Evolutionary conservation across 30 jellyfish, hydroid and myxozoan genomes (phyloP).

Genomic region (Mastigias papua): DNA sequence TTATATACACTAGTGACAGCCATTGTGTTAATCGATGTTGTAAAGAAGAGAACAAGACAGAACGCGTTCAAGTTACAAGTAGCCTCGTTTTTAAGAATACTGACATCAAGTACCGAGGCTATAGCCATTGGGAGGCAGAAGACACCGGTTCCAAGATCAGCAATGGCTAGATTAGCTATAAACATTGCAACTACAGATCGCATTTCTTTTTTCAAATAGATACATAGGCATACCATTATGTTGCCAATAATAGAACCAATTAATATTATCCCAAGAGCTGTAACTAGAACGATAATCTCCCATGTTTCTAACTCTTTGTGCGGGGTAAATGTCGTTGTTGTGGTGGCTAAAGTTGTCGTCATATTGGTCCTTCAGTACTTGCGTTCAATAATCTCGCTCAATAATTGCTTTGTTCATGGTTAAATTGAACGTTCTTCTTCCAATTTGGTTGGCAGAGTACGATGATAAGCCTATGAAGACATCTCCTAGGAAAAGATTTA

Average conservation of each 20-base stretch:
- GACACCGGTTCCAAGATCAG: constrained; percentile 76
- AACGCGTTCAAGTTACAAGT: constrained; percentile 69
- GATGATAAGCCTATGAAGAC: no score
- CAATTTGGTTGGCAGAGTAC: no score
- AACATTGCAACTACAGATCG: constrained; percentile 66
- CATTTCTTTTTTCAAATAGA: constrained; percentile 62
- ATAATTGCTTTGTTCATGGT: no score
- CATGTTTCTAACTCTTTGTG: constrained; percentile 10
- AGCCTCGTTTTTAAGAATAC: constrained; percentile 7
- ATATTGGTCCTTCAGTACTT: background rate
- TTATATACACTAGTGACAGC: constrained; percentile 69
- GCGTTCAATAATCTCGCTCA: no score
- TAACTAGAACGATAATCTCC: constrained; percentile 6
- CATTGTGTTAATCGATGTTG: constrained; percentile 66
- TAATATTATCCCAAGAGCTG: constrained; percentile 14
- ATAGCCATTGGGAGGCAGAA: constrained; percentile 69
- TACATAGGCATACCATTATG: constrained; percentile 43
- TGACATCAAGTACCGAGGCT: constrained; percentile 52
- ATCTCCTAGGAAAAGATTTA: no score
- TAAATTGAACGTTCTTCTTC: no score
- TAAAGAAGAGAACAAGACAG: constrained; percentile 58
- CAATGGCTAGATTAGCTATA: constrained; percentile 49
- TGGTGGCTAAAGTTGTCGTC: background rate
- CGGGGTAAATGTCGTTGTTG: background rate
- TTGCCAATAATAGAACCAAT: constrained; percentile 54